These are phyloP conservation scores for Sceloporus tristichus DNA, from an alignment of 2,113 vertebrate species.

Conservation along the genomic window DNA sequence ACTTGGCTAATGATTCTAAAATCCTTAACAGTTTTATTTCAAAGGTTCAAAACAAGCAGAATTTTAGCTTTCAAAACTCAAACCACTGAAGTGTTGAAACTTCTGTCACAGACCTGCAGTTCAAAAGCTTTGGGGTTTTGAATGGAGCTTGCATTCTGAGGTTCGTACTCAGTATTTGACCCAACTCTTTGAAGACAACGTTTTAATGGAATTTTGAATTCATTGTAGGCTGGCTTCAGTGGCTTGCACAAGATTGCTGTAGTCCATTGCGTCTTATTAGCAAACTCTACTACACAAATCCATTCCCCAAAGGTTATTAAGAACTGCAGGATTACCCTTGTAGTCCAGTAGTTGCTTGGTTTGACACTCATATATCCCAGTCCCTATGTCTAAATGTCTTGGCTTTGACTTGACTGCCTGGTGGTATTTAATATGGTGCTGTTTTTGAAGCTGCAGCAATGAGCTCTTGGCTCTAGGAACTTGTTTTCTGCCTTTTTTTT, in stretches of 20 bases:
- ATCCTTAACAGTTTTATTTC: background rate
- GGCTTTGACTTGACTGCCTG: slow-evolving; percentile 7
- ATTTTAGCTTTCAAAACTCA: background rate
- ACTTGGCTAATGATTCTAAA: background rate
- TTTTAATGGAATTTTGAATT: background rate
- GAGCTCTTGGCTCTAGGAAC: slow-evolving; percentile 33
- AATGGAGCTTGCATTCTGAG: background rate
- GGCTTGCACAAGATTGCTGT: background rate
- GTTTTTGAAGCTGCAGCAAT: slow-evolving; percentile 1
- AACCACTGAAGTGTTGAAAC: background rate
- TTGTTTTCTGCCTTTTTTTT: slow-evolving; percentile 9
- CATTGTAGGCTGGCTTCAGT: background rate
- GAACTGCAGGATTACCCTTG: background rate
- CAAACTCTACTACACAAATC: background rate
- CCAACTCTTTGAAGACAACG: slow-evolving; percentile 16
- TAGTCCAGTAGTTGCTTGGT: background rate
- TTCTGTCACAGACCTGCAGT: slow-evolving; percentile 8
- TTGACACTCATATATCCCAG: background rate
- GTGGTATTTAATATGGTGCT: slow-evolving; percentile 31
- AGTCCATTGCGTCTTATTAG: background rate
- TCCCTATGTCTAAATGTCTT: slow-evolving; percentile 9
- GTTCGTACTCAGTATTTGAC: background rate
- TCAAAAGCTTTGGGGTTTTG: slow-evolving; percentile 2
- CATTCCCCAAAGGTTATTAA: background rate
- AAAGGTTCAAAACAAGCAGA: background rate